Base-by-base conservation (phyloP, 2,113 vertebrate genomes). In the Pelmatolapia mariae region DNA sequence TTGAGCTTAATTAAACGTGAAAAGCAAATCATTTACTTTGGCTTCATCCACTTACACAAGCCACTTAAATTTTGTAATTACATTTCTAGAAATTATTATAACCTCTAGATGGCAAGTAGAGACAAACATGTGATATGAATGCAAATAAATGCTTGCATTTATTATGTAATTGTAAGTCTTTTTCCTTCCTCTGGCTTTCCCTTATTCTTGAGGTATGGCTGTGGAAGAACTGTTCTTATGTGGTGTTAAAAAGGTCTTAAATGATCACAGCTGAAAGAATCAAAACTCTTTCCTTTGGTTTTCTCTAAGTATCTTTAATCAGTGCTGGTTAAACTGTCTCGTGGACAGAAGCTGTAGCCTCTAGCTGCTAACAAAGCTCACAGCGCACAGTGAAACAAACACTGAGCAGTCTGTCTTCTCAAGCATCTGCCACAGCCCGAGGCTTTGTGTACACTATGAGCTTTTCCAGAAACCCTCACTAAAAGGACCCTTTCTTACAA, bases 401-500 rank as follows among this genome's bases (percentile, higher is more conserved):
- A 89, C 71, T 16, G 53, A 87, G 45, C 53, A 61, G 16, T 45
- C 47, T 86, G 89, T 92, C 47, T 24, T 45, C 79, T 81, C 53
- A 29, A 57, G 50, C 45, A 31, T 52, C 47, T 54, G 68, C 63
- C 54, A 45, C 29, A 56, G 71, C 89, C 83, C 0, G 45, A 73
- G 84, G 84, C 89, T 36, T 85, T 52, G 82, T 22, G 45, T 8
- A 4, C 78, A 29, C 81, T 85, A 19, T 61, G 36, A 87, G 80
- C 78, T 83, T 83, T 89, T 93, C 91, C 45, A 84, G 38, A n/a
- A 84, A 31, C 59, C n/a, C 29, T 16, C 82, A 16, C 63, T 81
- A 71, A 87, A 92, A 89, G 53, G 76, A 56, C 11, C 80, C 86
- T 91, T 92, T 94, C 76, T 92, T 89, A 13, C 4, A 29, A 59